These are phyloP conservation scores for Cercopithecus neglectus DNA, from an alignment of 2,797 vertebrate genomes.

Conservation along the genomic window DNA sequence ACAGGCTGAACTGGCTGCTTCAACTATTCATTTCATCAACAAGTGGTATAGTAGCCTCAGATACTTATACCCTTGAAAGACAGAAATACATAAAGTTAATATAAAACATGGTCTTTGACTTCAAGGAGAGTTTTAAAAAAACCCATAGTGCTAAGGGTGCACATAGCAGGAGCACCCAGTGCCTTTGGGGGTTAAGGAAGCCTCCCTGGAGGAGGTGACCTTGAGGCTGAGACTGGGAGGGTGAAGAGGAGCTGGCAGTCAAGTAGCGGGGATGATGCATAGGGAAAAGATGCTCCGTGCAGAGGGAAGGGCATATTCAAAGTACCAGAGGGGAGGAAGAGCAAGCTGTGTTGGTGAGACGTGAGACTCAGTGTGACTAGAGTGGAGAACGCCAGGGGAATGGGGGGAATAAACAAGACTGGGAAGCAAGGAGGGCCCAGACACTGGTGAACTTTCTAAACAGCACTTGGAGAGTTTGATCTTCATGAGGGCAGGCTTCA, in stretches of 20 bases:
- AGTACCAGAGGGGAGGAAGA: neutral
- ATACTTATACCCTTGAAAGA: neutral
- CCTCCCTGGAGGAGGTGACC: neutral
- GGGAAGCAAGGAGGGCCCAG: neutral
- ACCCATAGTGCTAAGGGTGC: neutral
- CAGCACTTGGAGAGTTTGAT: neutral
- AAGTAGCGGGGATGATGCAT: neutral
- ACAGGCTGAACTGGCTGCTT: neutral
- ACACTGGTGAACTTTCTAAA: accelerated
- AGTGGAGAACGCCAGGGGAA: neutral
- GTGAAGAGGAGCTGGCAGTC: neutral
- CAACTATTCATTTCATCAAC: neutral
- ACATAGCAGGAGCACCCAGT: neutral
- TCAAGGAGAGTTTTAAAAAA: neutral
- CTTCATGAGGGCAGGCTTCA: neutral
- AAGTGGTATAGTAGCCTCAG: neutral
- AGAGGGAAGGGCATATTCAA: neutral
- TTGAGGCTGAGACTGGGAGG: neutral
- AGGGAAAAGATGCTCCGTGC: neutral
- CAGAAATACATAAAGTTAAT: neutral
- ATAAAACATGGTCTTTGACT: neutral
- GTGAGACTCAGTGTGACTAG: neutral
- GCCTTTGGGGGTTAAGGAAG: neutral
- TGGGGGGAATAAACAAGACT: neutral
- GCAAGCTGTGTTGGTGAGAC: neutral